These are phyloP conservation scores for Lasioglossum zephyrum DNA, from an alignment of 2,888 invertebrate species.

Conservation along the genomic window DNA sequence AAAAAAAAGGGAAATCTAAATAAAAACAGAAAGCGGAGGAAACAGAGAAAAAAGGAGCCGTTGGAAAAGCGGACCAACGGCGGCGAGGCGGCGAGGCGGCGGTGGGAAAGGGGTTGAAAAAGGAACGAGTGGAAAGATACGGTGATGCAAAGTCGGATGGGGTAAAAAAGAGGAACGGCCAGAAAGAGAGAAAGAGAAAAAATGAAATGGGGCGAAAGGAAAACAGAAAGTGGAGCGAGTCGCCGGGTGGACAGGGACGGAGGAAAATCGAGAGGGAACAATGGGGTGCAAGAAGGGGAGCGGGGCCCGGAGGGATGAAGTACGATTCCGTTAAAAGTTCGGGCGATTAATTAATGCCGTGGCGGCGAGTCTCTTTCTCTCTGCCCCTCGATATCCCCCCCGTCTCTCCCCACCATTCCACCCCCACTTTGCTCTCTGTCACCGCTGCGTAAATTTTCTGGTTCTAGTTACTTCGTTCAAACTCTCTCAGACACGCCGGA, in stretches of 20 bases:
- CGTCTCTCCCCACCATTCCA: too few relatives aligned
- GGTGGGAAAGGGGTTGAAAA: not conserved
- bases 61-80: not conserved
- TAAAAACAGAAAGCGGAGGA: slow-evolving; percentile 6
- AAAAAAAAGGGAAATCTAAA: slow-evolving; percentile 9
- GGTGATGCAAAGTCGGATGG: slow-evolving; percentile 28
- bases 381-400: not conserved
- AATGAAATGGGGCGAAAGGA: slow-evolving; percentile 8
- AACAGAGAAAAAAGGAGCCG: slow-evolving; percentile 4
- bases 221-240: slow-evolving; percentile 11
- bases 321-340: slow-evolving; percentile 79
- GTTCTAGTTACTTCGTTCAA: slow-evolving; percentile 61
- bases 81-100: not conserved
- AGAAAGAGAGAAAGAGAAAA: not conserved
- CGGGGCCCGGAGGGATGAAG: slow-evolving; percentile 13
- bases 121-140: slow-evolving; percentile 18
- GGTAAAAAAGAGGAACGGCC: slow-evolving; percentile 12
- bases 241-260: not conserved
- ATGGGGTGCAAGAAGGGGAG: slow-evolving; percentile 2
- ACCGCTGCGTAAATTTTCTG: slow-evolving; percentile 38
- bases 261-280: slow-evolving; percentile 23
- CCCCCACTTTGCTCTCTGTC: not conserved
- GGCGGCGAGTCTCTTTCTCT: slow-evolving; percentile 28
- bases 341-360: slow-evolving; percentile 78
- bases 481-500: slow-evolving; percentile 46